Base-by-base conservation (phyloP, 2,797 vertebrate genomes). In the Rousettus madagascariensis region DNA sequence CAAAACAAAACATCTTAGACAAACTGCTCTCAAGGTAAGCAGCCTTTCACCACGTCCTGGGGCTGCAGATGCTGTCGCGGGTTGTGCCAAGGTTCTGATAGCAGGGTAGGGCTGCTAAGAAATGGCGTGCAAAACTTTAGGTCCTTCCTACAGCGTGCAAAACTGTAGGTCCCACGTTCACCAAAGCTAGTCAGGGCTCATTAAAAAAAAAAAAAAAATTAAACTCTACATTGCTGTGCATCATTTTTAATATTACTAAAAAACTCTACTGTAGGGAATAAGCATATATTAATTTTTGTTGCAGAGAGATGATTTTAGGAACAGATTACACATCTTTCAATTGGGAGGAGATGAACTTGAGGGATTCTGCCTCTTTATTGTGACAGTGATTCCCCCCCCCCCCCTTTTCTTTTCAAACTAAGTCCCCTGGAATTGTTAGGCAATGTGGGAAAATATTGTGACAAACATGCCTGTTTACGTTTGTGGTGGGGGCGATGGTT, bases 361-460 rank as follows among this genome's bases (percentile, higher is more conserved):
- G 0, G 13, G n/a, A 46, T 57, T 36, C 28, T 41, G 90, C 43
- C 24, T 83, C 77, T 74, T 55, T 28, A 72, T 74, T 46, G 71
- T 63, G 49, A 33, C 33, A 6, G 65, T 12, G 77, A 77, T n/a
- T 1, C 33, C 33, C 38, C 38, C 7, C 65, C 33, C 33, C 38
- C 38, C 7, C 65, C 16, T 46, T 69, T 71, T 53, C 59, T 84
- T 75, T 78, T n/a, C 0, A 1, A 79, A 92, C 26, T 30, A 28
- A 33, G 28, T 79, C 43, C 74, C 33, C 53, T 20, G 87, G 78
- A 86, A 66, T 86, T 79, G 91, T 93, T 75, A 72, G 94, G 82
- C 30, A 8, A 97, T 95, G 96, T 97, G 97, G 97, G 97, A 97
- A 97, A 97, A 97, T 95, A 96, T 89, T 94, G 92, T 95, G 97